phyloP scores from a whole-genome alignment of 2,888 invertebrate genomes.

The Caprella mutica region DNA sequence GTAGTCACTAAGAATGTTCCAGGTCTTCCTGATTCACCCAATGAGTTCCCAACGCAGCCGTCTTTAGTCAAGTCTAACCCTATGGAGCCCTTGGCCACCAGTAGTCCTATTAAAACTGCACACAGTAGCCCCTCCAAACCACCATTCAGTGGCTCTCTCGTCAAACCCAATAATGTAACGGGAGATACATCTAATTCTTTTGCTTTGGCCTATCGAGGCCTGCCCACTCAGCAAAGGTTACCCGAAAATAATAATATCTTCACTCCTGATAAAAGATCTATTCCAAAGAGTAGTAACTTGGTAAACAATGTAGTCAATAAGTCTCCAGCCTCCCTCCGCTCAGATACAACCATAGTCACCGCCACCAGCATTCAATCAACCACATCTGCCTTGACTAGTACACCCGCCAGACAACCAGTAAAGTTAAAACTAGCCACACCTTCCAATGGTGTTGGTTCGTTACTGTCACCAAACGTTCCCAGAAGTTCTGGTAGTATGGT shows the following conservation, averaged over 20 bases:
- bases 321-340: slow-evolving; percentile 9
- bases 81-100: too few relatives aligned
- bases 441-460: background rate
- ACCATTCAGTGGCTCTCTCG: background rate
- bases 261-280: too few relatives aligned
- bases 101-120: background rate
- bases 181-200: slow-evolving; percentile 19
- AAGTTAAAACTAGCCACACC: slow-evolving; percentile 17
- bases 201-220: slow-evolving; percentile 28
- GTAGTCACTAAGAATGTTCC: slow-evolving; percentile 30
- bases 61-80: too few relatives aligned
- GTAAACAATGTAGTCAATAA: too few relatives aligned
- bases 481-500: slow-evolving; percentile 26
- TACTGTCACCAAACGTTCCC: slow-evolving; percentile 22
- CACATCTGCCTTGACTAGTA: slow-evolving; percentile 13
- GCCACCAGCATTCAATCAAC: slow-evolving; percentile 5
- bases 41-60: background rate
- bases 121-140: background rate
- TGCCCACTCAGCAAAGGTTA: slow-evolving; percentile 1
- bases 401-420: slow-evolving; percentile 19
- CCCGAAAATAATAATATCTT: too few relatives aligned
- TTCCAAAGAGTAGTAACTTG: too few relatives aligned
- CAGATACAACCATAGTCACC: slow-evolving; percentile 9
- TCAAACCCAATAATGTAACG: too few relatives aligned
- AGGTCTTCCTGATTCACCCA: slow-evolving; percentile 23